Evolutionary conservation across 1,140 invertebrate genomes (phyloP).

Genomic region (Drosophila lacertosa): DNA sequence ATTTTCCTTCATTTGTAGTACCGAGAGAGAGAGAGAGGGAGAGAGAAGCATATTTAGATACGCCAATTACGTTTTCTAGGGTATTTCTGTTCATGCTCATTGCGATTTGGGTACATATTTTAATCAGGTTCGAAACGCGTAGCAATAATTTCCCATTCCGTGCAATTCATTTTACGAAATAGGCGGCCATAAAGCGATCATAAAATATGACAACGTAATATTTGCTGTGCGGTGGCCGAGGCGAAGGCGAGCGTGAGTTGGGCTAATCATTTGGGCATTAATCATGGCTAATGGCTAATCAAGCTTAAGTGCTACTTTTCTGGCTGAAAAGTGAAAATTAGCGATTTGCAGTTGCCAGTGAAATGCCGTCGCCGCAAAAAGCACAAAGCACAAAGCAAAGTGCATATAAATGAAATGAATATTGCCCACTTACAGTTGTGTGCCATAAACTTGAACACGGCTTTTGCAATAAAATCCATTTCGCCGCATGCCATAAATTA

Average conservation of each 20-base stretch:
- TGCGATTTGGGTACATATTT: slow-evolving; percentile 4
- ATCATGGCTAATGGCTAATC: slow-evolving; percentile 23
- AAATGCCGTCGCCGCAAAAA: too few relatives aligned
- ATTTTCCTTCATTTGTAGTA: too few relatives aligned
- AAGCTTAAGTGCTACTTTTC: slow-evolving; percentile 15
- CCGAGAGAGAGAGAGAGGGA: too few relatives aligned
- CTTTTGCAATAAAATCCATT: slow-evolving; percentile 83
- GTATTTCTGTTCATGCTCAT: slow-evolving; percentile 4
- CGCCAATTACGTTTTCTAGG: not conserved
- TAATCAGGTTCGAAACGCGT: slow-evolving; percentile 13
- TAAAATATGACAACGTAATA: slow-evolving; percentile 53
- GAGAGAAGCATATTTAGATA: not conserved
- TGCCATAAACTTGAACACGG: slow-evolving; percentile 78
- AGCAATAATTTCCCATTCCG: slow-evolving; percentile 34
- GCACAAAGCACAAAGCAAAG: slow-evolving; percentile 44
- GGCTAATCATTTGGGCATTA: slow-evolving; percentile 31
- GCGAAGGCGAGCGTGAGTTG: slow-evolving; percentile 1
- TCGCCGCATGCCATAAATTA: slow-evolving; percentile 83
- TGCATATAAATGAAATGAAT: slow-evolving; percentile 80
- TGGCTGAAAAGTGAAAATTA: slow-evolving; percentile 49
- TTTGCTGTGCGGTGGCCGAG: slow-evolving; percentile 21
- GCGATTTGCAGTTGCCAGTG: slow-evolving; percentile 18
- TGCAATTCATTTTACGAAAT: slow-evolving; percentile 65
- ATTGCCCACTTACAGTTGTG: slow-evolving; percentile 77
- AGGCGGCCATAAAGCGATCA: slow-evolving; percentile 47